Percentiles rank a stretch among this genome's conserved stretches.
phyloP scores from a whole-genome alignment of 2,888 invertebrate genomes.

The Ennomos fuscantarius region DNA sequence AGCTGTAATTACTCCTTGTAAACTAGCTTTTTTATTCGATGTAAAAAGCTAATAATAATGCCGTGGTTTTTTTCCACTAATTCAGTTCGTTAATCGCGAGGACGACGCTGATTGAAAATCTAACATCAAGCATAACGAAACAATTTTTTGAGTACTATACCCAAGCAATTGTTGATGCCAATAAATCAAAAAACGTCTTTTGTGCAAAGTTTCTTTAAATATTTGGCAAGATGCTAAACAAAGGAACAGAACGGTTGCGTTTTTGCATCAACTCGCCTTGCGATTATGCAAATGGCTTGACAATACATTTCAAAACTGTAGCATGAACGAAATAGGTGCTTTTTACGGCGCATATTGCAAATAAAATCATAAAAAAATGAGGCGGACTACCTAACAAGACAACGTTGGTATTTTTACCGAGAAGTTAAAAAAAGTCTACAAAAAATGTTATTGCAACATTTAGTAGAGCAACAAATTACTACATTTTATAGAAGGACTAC shows the following conservation, averaged over 20 bases:
- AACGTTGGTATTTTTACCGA: constrained; percentile 64
- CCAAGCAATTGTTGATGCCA: constrained; percentile 64
- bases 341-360: constrained; percentile 71
- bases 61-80: constrained; percentile 67
- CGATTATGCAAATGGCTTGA: constrained; percentile 81
- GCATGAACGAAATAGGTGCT: constrained; percentile 66
- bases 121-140: constrained; percentile 63
- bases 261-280: constrained; percentile 76
- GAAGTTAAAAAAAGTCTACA: constrained; percentile 50
- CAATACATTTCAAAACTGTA: constrained; percentile 80
- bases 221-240: constrained; percentile 71
- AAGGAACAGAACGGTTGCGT: constrained; percentile 71
- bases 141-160: constrained; percentile 57
- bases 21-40: constrained; percentile 66
- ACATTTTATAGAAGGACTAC: constrained; percentile 20
- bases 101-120: constrained; percentile 64
- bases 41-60: constrained; percentile 64
- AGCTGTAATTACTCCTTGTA: constrained; percentile 69
- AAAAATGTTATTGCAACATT: constrained; percentile 18
- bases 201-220: constrained; percentile 69
- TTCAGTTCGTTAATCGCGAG: constrained; percentile 64
- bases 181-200: constrained; percentile 80
- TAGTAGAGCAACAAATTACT: constrained; percentile 15
- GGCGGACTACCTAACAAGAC: constrained; percentile 69
- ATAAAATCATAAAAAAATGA: constrained; percentile 65